These are phyloP conservation scores for Procapra przewalskii DNA, from an alignment of 2,113 vertebrate genomes.

Conservation along the genomic window DNA sequence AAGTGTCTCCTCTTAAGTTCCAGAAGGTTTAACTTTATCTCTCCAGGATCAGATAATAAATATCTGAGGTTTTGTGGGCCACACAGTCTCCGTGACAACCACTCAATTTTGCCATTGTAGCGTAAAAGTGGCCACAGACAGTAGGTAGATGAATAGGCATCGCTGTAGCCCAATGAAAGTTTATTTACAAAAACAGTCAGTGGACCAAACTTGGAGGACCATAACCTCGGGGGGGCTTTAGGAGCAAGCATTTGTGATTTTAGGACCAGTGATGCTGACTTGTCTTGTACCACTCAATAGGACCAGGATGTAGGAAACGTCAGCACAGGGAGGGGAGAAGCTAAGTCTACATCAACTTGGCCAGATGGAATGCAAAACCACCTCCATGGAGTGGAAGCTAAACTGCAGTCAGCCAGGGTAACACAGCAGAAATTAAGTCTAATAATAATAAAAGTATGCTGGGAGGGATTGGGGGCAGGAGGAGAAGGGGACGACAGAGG, in stretches of 20 bases:
- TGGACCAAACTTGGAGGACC: background rate
- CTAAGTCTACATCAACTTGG: accelerated
- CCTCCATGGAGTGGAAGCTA: background rate
- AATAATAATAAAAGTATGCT: background rate
- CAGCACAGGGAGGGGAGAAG: background rate
- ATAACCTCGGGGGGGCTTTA: background rate
- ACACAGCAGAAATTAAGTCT: background rate
- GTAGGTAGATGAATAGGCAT: background rate
- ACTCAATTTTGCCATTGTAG: background rate
- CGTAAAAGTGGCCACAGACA: background rate
- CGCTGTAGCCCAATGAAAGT: background rate
- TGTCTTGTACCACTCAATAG: background rate
- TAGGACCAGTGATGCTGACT: background rate
- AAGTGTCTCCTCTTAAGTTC: background rate
- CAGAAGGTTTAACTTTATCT: background rate
- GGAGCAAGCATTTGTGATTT: background rate
- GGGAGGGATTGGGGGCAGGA: no score
- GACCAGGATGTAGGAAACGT: background rate
- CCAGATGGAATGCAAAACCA: background rate
- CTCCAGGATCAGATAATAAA: background rate
- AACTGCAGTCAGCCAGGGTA: background rate
- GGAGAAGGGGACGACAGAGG: no score
- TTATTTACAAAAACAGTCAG: background rate
- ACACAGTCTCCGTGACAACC: background rate
- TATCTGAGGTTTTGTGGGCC: background rate